These are phyloP conservation scores for Murina feae DNA, from an alignment of 2,113 vertebrate species.

Conservation along the genomic window DNA sequence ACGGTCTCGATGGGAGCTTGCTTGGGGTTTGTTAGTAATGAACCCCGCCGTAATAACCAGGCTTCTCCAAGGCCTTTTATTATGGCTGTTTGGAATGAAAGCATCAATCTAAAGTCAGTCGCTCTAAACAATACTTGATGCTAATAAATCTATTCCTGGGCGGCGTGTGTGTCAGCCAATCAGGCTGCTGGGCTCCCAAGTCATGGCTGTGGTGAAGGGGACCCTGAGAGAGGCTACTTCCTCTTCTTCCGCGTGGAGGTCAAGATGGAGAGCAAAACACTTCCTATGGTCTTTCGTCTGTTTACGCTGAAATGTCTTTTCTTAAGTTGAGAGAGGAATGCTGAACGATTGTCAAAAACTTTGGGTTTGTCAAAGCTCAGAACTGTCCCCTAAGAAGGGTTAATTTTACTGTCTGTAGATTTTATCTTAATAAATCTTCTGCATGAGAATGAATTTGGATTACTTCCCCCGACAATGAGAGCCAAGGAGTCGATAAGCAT, in stretches of 20 bases:
- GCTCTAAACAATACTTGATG: constrained; percentile 54
- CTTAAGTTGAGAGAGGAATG: background rate
- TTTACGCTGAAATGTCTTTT: background rate
- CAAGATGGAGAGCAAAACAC: background rate
- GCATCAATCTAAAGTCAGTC: background rate
- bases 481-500: background rate
- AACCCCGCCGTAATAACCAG: constrained; percentile 10
- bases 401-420: background rate
- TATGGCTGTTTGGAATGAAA: constrained; percentile 31
- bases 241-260: background rate
- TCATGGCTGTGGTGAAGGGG: background rate
- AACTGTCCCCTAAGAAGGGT: background rate
- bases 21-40: constrained; percentile 37
- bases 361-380: background rate
- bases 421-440: background rate
- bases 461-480: background rate
- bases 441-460: background rate
- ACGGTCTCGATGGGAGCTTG: background rate
- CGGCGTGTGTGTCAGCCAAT: background rate
- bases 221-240: background rate
- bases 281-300: background rate
- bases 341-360: background rate
- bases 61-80: constrained; percentile 43
- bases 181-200: background rate
- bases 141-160: constrained; percentile 62